Conservation (phyloP, 2,113 vertebrate species). For the Cavia porcellus region DNA sequence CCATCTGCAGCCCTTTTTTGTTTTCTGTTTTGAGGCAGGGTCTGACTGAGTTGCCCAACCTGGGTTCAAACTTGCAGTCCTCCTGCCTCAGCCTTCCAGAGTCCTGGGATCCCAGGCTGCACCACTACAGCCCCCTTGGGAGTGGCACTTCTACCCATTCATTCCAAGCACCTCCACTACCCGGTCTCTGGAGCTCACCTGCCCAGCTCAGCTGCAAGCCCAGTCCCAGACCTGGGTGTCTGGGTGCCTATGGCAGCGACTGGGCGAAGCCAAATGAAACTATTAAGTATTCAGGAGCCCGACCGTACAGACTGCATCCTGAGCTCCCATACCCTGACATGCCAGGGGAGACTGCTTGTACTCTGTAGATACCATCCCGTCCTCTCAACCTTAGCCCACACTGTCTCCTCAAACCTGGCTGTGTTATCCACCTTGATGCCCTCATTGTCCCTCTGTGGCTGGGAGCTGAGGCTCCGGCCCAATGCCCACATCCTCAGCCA, state of each 20-base stretch:
- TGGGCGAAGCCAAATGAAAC: neutral
- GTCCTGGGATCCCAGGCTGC: neutral
- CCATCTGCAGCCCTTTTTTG: neutral
- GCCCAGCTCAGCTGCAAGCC: neutral
- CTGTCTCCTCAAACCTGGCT: neutral
- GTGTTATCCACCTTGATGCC: accelerated
- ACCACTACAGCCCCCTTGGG: neutral
- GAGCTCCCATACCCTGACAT: neutral
- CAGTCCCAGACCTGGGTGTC: too few relatives aligned
- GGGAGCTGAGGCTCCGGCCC: neutral
- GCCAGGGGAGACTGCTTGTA: neutral
- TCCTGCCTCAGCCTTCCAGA: neutral
- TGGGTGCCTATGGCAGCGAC: neutral
- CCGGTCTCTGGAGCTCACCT: neutral
- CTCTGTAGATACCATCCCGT: neutral
- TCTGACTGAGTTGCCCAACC: neutral
- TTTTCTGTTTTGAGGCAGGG: neutral
- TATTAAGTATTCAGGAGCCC: constrained; percentile 29
- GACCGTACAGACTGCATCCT: neutral
- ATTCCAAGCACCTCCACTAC: neutral
- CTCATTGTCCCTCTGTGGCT: neutral
- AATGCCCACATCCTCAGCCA: neutral
- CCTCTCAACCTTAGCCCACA: neutral
- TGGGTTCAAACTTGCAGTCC: neutral
- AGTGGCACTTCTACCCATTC: neutral